Evolutionary conservation across 35 echinoderm and acorn worm genomes (phyloP).

Genomic region (Heliocidaris tuberculata): DNA sequence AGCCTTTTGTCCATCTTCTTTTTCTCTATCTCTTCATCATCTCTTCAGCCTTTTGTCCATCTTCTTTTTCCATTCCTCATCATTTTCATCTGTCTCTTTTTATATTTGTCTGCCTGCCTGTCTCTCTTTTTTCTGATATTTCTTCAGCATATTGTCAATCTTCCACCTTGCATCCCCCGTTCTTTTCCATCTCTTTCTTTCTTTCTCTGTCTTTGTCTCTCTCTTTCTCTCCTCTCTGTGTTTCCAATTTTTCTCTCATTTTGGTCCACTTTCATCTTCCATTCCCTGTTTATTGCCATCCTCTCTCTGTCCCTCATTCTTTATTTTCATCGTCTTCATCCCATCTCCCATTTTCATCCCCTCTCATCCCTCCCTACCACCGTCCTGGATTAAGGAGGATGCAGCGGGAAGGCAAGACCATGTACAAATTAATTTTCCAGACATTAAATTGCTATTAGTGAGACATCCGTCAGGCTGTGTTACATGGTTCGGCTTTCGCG

Average conservation of each 20-base stretch:
- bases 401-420: background rate
- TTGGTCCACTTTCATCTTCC: too few relatives aligned
- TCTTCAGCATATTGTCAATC: background rate
- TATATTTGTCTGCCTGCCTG: background rate
- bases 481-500: background rate
- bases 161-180: background rate
- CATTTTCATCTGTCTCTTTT: background rate
- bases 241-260: too few relatives aligned
- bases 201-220: too few relatives aligned
- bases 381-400: background rate
- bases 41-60: background rate
- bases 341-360: background rate
- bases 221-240: too few relatives aligned
- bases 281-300: too few relatives aligned
- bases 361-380: background rate
- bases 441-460: constrained; percentile 37
- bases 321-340: background rate
- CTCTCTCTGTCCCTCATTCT: too few relatives aligned
- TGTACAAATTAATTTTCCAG: constrained; percentile 42
- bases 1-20: background rate
- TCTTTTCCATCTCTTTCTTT: background rate
- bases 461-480: background rate
- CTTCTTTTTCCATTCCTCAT: background rate
- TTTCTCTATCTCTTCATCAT: background rate
- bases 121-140: background rate